Conservation (phyloP, 2,113 vertebrate species). For the Rhinopomastus cyanomelas region DNA sequence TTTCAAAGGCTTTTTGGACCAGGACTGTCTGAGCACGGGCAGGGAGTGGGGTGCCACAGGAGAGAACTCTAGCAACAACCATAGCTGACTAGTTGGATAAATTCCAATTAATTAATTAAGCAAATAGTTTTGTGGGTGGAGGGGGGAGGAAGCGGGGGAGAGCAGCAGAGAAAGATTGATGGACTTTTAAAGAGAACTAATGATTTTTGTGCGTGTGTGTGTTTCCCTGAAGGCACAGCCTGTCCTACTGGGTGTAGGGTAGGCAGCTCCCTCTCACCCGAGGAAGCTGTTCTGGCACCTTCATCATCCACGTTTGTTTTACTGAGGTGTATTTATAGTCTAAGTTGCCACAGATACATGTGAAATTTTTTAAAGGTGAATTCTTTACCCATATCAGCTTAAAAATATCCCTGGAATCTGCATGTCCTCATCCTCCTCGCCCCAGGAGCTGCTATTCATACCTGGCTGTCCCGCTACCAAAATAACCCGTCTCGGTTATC, state of each 20-base stretch:
- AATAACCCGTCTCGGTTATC: background rate
- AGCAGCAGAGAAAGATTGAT: background rate
- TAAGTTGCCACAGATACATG: background rate
- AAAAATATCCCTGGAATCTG: background rate
- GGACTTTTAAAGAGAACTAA: background rate
- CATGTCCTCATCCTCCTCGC: background rate
- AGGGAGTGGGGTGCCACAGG: background rate
- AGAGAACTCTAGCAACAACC: background rate
- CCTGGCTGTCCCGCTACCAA: background rate
- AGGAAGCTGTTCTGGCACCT: background rate
- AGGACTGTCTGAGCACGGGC: background rate
- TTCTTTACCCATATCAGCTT: background rate
- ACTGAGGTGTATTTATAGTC: background rate
- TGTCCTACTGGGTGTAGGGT: background rate
- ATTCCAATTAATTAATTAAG: background rate
- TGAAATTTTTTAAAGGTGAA: background rate
- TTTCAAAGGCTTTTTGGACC: background rate
- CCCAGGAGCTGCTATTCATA: background rate
- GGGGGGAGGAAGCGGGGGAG: rapidly evolving
- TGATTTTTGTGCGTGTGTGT: background rate
- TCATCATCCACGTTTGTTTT: rapidly evolving
- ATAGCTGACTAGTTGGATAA: background rate
- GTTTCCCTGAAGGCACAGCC: background rate
- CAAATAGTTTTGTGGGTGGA: background rate
- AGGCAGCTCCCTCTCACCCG: background rate